A percentile compares a stretch with the other conserved stretches of the same genome.
Conservation (phyloP, 1,140 invertebrate genomes). For the Laupala kohalensis region DNA sequence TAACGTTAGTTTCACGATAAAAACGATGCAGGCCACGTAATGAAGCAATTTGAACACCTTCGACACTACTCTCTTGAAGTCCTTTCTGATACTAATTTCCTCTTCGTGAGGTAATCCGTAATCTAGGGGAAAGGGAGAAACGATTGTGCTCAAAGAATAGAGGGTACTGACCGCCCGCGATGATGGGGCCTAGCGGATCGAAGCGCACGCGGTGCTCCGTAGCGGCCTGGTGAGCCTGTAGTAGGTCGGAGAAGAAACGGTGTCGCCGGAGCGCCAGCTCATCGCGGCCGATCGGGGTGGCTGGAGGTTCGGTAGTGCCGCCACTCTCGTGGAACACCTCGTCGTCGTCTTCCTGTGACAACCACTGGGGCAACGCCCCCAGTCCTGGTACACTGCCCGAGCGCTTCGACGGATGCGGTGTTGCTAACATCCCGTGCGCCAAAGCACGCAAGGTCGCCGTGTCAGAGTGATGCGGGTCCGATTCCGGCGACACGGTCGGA, state of each 20-base stretch:
- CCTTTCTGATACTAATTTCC: no score
- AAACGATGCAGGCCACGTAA: no score
- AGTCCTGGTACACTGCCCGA: slow-evolving; percentile 22
- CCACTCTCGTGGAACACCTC: slow-evolving; percentile 22
- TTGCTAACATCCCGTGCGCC: slow-evolving; percentile 22
- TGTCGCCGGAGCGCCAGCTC: slow-evolving; percentile 59
- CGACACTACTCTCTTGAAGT: no score
- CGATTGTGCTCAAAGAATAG: no score
- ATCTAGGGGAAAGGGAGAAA: no score
- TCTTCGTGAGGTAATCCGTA: no score
- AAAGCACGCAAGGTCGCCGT: slow-evolving; percentile 24
- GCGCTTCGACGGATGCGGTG: slow-evolving; percentile 23
- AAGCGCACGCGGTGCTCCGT: slow-evolving; percentile 60
- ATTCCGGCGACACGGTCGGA: slow-evolving; percentile 25
- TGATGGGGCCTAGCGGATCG: slow-evolving; percentile 51
- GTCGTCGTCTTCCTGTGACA: slow-evolving; percentile 22
- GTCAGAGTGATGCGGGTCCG: slow-evolving; percentile 30
- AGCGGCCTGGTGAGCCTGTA: slow-evolving; percentile 51
- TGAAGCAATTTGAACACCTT: no score
- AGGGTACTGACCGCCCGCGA: slow-evolving; percentile 35
- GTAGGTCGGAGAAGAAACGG: slow-evolving; percentile 60
- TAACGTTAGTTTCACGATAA: no score
- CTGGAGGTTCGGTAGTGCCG: slow-evolving; percentile 50
- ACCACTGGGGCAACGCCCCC: slow-evolving; percentile 22
- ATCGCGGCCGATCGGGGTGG: slow-evolving; percentile 59